A percentile compares a stretch with the other conserved stretches of the same genome.
Evolutionary conservation across 2,113 vertebrate genomes (phyloP).

Genomic region (Vulpes vulpes): DNA sequence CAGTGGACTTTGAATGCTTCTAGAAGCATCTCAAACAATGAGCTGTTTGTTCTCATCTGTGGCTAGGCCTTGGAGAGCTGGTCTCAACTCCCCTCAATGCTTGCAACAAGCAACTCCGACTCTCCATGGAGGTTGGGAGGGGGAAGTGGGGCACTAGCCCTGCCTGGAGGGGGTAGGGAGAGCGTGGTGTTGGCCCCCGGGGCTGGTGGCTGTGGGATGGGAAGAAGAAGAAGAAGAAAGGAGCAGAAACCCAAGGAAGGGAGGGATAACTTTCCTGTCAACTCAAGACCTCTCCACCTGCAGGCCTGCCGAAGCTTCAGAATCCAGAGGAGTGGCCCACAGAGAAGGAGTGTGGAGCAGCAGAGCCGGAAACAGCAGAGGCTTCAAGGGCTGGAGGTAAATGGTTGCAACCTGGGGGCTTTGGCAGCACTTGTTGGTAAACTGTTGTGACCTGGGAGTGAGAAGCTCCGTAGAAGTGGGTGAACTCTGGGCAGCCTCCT

Average conservation of each 20-base stretch:
- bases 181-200: not conserved
- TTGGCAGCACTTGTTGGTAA: too few relatives aligned
- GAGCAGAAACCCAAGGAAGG: not conserved
- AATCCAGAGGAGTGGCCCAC: not conserved
- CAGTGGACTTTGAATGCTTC: not conserved
- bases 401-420: not conserved
- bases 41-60: not conserved
- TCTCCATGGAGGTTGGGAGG: not conserved
- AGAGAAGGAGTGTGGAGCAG: not conserved
- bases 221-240: not conserved
- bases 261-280: too few relatives aligned
- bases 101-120: not conserved
- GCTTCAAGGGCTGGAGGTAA: not conserved
- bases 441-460: not conserved
- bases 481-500: not conserved
- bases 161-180: not conserved
- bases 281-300: not conserved
- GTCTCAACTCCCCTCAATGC: not conserved
- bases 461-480: fast-evolving
- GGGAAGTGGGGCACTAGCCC: not conserved
- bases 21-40: conserved; percentile 21
- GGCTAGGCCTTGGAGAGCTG: not conserved
- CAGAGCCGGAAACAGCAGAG: not conserved
- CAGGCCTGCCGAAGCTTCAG: not conserved
- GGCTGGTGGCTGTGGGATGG: not conserved